phyloP scores from a whole-genome alignment of 2,888 invertebrate genomes.

The Torymus tubicola region DNA sequence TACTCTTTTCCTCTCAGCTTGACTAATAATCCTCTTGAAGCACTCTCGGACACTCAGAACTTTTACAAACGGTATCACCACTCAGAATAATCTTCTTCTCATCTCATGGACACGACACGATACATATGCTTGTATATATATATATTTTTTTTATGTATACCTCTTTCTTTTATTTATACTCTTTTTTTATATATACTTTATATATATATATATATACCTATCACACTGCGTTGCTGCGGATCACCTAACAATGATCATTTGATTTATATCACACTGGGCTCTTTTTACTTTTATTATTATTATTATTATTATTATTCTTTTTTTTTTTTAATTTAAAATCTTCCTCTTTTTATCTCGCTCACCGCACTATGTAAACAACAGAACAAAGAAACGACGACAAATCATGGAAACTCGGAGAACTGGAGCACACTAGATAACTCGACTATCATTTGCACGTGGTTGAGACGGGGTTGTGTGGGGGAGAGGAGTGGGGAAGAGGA shows the following conservation, averaged over 20 bases:
- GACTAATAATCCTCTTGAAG: slow-evolving; percentile 60
- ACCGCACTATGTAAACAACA: slow-evolving; percentile 56
- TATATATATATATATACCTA: slow-evolving; percentile 61
- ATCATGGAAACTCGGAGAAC: slow-evolving; percentile 64
- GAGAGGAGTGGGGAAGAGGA: slow-evolving; percentile 49
- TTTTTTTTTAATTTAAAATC: slow-evolving; percentile 18
- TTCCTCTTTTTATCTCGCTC: slow-evolving; percentile 34
- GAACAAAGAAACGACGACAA: slow-evolving; percentile 28
- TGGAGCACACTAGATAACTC: slow-evolving; percentile 67
- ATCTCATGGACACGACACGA: slow-evolving; percentile 58
- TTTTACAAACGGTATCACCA: slow-evolving; percentile 55
- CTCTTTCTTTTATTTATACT: slow-evolving; percentile 53
- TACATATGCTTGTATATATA: slow-evolving; percentile 43
- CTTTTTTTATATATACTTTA: slow-evolving; percentile 59
- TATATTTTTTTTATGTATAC: slow-evolving; percentile 50
- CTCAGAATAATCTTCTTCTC: slow-evolving; percentile 47
- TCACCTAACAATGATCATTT: slow-evolving; percentile 59
- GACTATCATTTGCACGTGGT: slow-evolving; percentile 38
- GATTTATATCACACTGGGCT: slow-evolving; percentile 71
- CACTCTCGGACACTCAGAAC: slow-evolving; percentile 62
- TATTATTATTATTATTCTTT: slow-evolving; percentile 37
- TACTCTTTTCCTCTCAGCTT: slow-evolving; percentile 52
- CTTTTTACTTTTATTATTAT: slow-evolving; percentile 24
- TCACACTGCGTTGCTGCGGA: slow-evolving; percentile 58
- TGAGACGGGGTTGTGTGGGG: slow-evolving; percentile 60